Percentiles rank a stretch among this genome's conserved stretches.
Conservation (phyloP, 2,797 vertebrate species). For the Brachyrhaphis roseni region DNA sequence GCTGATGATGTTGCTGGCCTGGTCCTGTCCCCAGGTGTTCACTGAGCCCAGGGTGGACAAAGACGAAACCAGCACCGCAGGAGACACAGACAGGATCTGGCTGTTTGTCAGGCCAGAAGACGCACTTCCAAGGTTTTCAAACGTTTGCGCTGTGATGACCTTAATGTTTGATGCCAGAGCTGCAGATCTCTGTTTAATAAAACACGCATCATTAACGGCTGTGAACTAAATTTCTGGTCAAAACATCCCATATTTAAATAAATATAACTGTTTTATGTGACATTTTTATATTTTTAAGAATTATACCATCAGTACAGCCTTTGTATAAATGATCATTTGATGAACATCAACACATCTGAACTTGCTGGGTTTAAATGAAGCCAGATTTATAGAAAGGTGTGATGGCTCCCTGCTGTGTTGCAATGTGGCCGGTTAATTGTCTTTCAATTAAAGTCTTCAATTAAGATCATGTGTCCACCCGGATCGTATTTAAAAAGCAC, state of each 20-base stretch:
- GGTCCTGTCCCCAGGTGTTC: slow-evolving; percentile 65
- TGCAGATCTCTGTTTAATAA: slow-evolving; percentile 52
- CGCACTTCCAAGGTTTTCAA: slow-evolving; percentile 53
- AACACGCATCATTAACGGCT: background rate
- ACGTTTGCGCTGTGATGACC: slow-evolving; percentile 39
- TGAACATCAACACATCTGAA: background rate
- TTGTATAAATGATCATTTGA: background rate
- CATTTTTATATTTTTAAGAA: background rate
- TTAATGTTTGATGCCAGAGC: slow-evolving; percentile 65
- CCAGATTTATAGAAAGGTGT: background rate
- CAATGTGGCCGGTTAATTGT: too few species aligned
- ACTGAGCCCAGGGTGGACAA: slow-evolving; percentile 58
- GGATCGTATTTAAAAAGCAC: too few species aligned
- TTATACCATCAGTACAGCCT: background rate
- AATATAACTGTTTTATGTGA: background rate
- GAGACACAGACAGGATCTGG: slow-evolving; percentile 55
- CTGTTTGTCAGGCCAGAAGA: slow-evolving; percentile 50
- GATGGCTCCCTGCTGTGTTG: too few species aligned
- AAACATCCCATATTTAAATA: background rate
- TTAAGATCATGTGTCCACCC: too few species aligned
- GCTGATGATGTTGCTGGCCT: slow-evolving; percentile 62
- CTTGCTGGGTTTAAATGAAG: background rate
- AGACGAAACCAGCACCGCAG: slow-evolving; percentile 47
- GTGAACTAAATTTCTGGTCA: background rate
- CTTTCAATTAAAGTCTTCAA: too few species aligned